Evolutionary conservation across 35 echinoderm and acorn worm species (phyloP).

Genomic region (Acanthaster planci): DNA sequence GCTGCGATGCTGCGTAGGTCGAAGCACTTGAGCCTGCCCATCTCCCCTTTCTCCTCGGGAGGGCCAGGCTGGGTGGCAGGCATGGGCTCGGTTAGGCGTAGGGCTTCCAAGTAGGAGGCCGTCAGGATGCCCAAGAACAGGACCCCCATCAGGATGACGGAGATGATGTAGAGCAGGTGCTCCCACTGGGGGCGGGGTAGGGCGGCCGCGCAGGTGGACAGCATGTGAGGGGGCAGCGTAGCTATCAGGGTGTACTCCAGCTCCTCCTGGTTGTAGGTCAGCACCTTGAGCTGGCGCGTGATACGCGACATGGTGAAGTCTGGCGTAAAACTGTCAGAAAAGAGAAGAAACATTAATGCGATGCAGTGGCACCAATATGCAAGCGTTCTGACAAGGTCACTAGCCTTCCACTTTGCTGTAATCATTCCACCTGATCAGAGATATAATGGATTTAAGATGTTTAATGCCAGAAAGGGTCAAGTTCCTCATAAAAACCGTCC

Average conservation of each 20-base stretch:
- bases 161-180: conserved; percentile 65
- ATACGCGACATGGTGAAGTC: conserved; percentile 89
- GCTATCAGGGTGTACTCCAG: conserved; percentile 92
- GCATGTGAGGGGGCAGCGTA: conserved; percentile 87
- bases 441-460: no score
- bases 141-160: conserved; percentile 68
- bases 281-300: conserved; percentile 68
- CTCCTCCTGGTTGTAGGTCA: conserved; percentile 61
- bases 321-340: conserved; percentile 80
- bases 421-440: no score
- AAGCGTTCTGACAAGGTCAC: no score
- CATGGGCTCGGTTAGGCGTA: conserved; percentile 73
- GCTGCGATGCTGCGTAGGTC: conserved; percentile 75
- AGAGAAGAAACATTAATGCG: not conserved
- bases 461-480: no score
- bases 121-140: conserved; percentile 81
- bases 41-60: conserved; percentile 41
- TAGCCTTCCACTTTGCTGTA: no score
- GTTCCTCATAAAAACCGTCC: no score
- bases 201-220: conserved; percentile 81
- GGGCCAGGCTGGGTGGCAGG: conserved; percentile 1
- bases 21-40: conserved; percentile 69
- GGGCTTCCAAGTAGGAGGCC: conserved; percentile 82
- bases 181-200: conserved; percentile 90
- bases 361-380: no score